Evolutionary conservation across 2,888 invertebrate species (phyloP), one percentile per base, ranked within the genome.

Genomic region (Polydrusus pterygomalis): DNA sequence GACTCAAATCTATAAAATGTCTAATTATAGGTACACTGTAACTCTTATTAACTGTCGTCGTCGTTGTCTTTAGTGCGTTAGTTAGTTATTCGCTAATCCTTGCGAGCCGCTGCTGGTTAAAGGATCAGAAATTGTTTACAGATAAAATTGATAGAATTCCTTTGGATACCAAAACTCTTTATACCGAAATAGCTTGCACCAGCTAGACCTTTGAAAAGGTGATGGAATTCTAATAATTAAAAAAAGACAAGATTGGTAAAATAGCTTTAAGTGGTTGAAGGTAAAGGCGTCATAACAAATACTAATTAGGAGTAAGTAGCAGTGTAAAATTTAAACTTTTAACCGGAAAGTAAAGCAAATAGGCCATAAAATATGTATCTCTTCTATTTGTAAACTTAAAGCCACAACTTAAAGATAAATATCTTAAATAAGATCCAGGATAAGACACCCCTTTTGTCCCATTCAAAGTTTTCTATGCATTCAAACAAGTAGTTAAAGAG

Each of bases 401-500:
- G 8, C n/a, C 8, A 30, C 2, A 13, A 54, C 54, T 54, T 25
- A 20, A 54, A 30, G 7, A 25, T 25, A 60, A 17, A 34, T 25
- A 34, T 38, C 17, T n/a, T 38, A 38, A 34, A 38, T 38, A 60
- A 38, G 58, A 60, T 38, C 38, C 38, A 17, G 38, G 18, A 38
- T 11, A 60, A 60, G 38, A 38, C 17, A 38, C 38, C 11, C 11
- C 38, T 38, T 60, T 45, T 43, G 45, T 64, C 38, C 73, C 73
- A 43, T 74, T 74, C 67, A 67, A 64, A 71, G 38, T 67, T 65
- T 56, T 47, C 58, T 62, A 68, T 62, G 62, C 74, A 74, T 74
- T 73, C 67, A 73, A 67, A 73, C 73, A 62, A 68, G 74, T 68
- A 69, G 63, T 74, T 74, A 74, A 62, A 74, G 74, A 30, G 62